Percentiles rank a stretch among this genome's conserved stretches.
These are phyloP conservation scores for Harmothoe impar DNA, from an alignment of 2,888 invertebrate species.

Conservation along the genomic window DNA sequence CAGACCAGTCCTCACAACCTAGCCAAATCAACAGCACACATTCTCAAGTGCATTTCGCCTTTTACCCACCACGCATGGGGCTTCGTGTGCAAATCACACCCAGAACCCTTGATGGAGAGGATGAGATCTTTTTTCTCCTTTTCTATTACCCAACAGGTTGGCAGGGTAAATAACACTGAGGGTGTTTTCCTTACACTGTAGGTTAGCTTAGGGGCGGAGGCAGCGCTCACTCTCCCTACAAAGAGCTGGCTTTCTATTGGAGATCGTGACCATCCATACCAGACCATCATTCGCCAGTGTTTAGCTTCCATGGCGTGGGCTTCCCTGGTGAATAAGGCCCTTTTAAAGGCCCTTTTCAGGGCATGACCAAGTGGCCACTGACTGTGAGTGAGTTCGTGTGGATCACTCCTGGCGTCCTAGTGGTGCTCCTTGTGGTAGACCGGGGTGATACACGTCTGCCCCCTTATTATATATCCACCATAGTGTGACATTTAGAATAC, in stretches of 20 bases:
- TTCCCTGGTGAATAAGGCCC: not conserved
- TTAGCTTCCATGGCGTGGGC: not conserved
- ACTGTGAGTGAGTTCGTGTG: not conserved
- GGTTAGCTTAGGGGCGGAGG: not conserved
- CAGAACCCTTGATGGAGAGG: not conserved
- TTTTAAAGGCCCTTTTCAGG: not conserved
- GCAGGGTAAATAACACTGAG: not conserved
- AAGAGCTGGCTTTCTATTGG: too few species aligned
- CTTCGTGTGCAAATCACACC: not conserved
- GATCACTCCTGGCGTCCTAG: not conserved
- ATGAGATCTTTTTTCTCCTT: not conserved
- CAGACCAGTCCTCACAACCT: too few species aligned
- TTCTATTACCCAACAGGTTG: not conserved
- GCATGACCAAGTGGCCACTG: not conserved
- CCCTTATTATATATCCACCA: too few species aligned
- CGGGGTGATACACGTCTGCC: too few species aligned
- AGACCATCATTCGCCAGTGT: not conserved
- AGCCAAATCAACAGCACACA: too few species aligned
- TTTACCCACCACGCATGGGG: not conserved
- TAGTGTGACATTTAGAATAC: too few species aligned
- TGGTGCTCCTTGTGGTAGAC: not conserved
- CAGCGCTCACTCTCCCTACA: not conserved
- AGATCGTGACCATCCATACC: conserved; percentile 12
- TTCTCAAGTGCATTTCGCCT: not conserved
- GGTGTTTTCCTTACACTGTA: not conserved